Base-by-base conservation (phyloP, 2,888 invertebrate genomes). In the Cylloceria caligata region DNA sequence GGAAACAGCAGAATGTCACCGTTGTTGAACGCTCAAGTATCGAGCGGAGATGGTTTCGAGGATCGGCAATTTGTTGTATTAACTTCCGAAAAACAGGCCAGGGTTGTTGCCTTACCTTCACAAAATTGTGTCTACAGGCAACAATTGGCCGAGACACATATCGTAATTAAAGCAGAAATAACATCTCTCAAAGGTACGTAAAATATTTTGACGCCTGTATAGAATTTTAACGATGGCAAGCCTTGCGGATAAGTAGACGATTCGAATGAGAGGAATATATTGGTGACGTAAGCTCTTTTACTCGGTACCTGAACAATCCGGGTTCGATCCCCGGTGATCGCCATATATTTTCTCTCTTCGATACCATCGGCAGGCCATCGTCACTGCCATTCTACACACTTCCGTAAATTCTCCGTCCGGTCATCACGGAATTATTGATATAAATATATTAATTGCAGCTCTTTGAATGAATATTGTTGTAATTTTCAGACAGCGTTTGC, bases 101-200 rank as follows among this genome's bases (percentile, higher is more conserved):
- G 98, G 89, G 97, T 99, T 85, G 96, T 99, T 85, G 98, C 98
- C 86, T 95, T 99, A 91, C 99, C 99, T 85, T 98, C 98, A 88
- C 99, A 99, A 94, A 97, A 97, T 93, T 98, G 98, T 94, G 96
- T 98, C 88, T 98, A 98, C 94, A 95, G 98, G 89, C 97, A 97
- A 93, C 98, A 98, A 93, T 95, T 99, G 88, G 97, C 98, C 84
- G 98, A 99, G 91, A 95, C 96, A 9, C 97, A 98, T 93, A 98
- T 98, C 93, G 98, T 98, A 83, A 97, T 98, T 86, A 97, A 97
- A 94, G 97, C 98, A 80, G 98, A 98, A 94, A 96, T 98, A 90
- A 96, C 98, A 89, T 96, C 97, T 90, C 94, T 99, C 91, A 97
- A 97, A 96, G 98, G 97, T 98, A 93, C 62, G 64, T n/a, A 0